Evolutionary conservation across 2,113 vertebrate genomes (phyloP), one percentile per base, ranked within the genome.

Genomic region (Podocnemis expansa): DNA sequence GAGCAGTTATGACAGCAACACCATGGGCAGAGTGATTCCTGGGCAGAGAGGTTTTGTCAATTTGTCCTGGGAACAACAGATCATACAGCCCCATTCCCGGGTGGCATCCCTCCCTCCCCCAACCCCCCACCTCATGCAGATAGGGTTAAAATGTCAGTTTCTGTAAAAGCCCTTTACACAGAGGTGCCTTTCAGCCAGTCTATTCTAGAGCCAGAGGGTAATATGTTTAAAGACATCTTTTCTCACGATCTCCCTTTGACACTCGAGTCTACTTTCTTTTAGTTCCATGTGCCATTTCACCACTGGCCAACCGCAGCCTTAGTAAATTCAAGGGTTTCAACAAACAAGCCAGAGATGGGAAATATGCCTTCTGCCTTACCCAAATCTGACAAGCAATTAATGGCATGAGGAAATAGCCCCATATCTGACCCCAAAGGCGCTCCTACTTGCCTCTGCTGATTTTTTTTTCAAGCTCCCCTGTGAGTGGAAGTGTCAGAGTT

Each of bases 41-140:
- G 22, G 47, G 13, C 0, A 27, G 22, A 45, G 63, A 34, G 24
- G n/a, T 27, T 54, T 56, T 27, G 38, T 41, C 73, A 21, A 1
- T 27, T 55, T 27, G 10, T 41, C 58, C 58, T 45, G 29, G 73
- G 60, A 45, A 3, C 43, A 5, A 12, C 43, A 49, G 31, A 21
- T 4, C 27, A 24, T 34, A 29, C 29, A 22, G 8, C 29, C 21
- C 29, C 11, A 34, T 2, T 22, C 54, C 16, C 24, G 63, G 52
- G n/a, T 45, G 19, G 82, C 0, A 1, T 31, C 38, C 27, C 12
- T 47, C 47, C 47, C 47, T 10, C 47, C 47, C n/a, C n/a, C n/a
- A n/a, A 47, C 3, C 16, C 54, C 54, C 2, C 0, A 1, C 31
- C 11, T n/a, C n/a, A 2, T 47, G 58, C 1, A 19, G 25, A 79